Evolutionary conservation across 64 coral and sea anemone genomes (phyloP).

Genomic region (Pocillopora damicornis): DNA sequence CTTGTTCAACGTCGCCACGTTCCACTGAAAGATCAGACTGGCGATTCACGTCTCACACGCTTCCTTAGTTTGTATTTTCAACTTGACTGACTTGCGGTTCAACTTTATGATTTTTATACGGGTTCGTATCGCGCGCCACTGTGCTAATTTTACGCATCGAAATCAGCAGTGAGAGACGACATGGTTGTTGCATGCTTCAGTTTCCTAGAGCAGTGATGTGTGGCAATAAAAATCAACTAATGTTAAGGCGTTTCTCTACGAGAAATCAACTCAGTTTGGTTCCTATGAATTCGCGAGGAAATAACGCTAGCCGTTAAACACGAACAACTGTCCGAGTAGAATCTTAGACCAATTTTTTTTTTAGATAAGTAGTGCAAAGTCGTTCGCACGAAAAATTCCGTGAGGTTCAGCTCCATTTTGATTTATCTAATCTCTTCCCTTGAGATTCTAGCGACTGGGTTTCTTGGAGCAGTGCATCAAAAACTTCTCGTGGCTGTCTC

Average conservation of each 20-base stretch:
- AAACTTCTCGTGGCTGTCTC: neutral
- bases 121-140: neutral
- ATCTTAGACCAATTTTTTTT: neutral
- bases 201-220: slow-evolving; percentile 26
- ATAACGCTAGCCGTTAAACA: neutral
- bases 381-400: slow-evolving; percentile 4
- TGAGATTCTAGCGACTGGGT: neutral
- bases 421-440: neutral
- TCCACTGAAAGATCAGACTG: too few relatives aligned
- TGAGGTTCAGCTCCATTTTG: neutral
- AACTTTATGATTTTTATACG: neutral
- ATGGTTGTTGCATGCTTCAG: slow-evolving; percentile 19
- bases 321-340: neutral
- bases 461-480: neutral
- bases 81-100: slow-evolving; percentile 3
- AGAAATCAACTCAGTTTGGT: neutral
- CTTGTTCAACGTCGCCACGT: too few relatives aligned
- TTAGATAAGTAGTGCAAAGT: neutral
- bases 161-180: slow-evolving; percentile 26
- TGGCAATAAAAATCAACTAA: neutral
- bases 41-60: neutral
- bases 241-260: neutral
- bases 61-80: slow-evolving; percentile 1
- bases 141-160: slow-evolving; percentile 19
- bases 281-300: neutral